A percentile compares a stretch with the other conserved stretches of the same genome.
These are phyloP conservation scores for Aeoliscus strigatus DNA, from an alignment of 2,797 vertebrate genomes.

Conservation along the genomic window DNA sequence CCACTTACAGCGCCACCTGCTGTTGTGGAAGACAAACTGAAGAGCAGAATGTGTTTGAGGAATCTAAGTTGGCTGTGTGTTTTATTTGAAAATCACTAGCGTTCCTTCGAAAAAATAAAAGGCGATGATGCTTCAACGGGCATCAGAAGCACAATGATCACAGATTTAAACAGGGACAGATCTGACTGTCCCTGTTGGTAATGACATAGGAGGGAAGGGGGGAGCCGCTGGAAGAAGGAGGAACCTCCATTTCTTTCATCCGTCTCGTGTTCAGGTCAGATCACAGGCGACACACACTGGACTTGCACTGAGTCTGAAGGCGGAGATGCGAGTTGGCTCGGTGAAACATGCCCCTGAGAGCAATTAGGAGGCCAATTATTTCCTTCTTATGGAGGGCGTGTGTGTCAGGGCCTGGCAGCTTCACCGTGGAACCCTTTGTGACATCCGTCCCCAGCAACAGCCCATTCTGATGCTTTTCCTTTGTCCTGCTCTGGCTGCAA, in stretches of 20 bases:
- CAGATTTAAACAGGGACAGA: too few relatives aligned
- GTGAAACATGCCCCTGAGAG: constrained; percentile 48
- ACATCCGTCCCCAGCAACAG: constrained; percentile 40
- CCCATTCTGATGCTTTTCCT: constrained; percentile 23
- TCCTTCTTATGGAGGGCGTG: constrained; percentile 40
- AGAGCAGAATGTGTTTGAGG: too few relatives aligned
- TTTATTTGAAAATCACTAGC: too few relatives aligned
- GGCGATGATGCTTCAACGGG: too few relatives aligned
- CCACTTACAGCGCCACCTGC: too few relatives aligned
- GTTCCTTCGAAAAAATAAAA: too few relatives aligned
- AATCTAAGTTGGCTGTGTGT: too few relatives aligned
- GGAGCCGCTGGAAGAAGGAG: constrained; percentile 3
- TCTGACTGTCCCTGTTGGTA: too few relatives aligned
- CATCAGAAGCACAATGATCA: too few relatives aligned
- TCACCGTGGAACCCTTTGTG: constrained; percentile 31
- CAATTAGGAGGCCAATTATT: constrained; percentile 66
- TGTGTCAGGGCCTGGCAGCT: constrained; percentile 46
- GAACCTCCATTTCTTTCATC: constrained; percentile 1
- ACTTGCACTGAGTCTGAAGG: constrained; percentile 31
- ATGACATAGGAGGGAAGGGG: constrained; percentile 2
- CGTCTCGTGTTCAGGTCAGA: constrained; percentile 28
- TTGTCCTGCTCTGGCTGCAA: constrained; percentile 13
- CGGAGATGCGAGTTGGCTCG: constrained; percentile 6
- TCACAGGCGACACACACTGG: constrained; percentile 31
- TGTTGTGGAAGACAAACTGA: too few relatives aligned